A percentile compares a stretch with the other conserved stretches of the same genome.
These are phyloP conservation scores for Macrochelys suwanniensis DNA, from an alignment of 2,797 vertebrate genomes.

Conservation along the genomic window DNA sequence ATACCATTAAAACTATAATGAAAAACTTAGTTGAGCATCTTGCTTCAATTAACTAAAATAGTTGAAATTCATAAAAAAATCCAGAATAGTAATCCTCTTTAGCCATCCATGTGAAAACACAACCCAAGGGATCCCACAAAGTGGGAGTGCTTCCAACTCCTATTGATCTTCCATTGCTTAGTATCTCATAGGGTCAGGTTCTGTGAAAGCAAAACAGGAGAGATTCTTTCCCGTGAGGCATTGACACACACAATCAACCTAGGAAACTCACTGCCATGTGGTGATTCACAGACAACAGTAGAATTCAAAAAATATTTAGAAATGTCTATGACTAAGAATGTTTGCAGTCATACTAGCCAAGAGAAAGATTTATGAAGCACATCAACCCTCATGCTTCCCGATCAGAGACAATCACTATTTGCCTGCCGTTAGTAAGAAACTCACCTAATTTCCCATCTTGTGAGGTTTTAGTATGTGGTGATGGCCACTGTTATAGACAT, in stretches of 20 bases:
- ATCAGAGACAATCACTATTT: neutral
- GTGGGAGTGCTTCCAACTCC: neutral
- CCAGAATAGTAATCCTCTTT: neutral
- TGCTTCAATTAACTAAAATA: no score
- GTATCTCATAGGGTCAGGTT: neutral
- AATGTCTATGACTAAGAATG: neutral
- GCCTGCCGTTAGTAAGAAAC: neutral
- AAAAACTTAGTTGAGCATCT: no score
- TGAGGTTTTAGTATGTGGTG: no score
- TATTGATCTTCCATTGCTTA: neutral
- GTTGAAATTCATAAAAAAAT: no score
- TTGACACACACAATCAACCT: neutral
- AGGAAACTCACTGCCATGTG: neutral
- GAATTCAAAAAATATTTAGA: neutral
- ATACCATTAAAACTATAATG: no score
- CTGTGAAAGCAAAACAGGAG: neutral
- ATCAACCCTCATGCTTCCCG: neutral
- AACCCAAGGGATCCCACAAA: neutral
- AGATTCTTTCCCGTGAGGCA: neutral
- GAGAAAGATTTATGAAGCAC: neutral
- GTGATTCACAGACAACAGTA: neutral
- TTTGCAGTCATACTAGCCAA: neutral
- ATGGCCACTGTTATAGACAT: no score
- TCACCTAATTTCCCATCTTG: neutral
- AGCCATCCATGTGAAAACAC: neutral